Evolutionary conservation across 2,888 invertebrate genomes (phyloP), one percentile per base, ranked within the genome.

Genomic region (Cataglyphis altisquamis): DNA sequence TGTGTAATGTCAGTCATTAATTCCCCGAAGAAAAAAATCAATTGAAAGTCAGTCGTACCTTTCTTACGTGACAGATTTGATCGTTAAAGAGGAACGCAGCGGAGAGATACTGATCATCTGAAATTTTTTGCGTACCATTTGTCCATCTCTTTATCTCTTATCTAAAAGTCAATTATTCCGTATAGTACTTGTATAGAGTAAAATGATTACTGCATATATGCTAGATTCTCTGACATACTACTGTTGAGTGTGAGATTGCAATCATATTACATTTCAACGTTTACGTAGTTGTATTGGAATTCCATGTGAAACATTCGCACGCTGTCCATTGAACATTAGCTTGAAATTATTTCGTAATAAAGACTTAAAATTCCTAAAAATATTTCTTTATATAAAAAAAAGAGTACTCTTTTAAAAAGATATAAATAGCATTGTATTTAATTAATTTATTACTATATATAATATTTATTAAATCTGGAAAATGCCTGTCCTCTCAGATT

Each of bases 1-100:
- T 18, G 45, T 18, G 25, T 80, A 70, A 80, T 60, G 45, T 80
- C 45, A 36, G 78, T 70, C n/a, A 45, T 78, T 78, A 70, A 21
- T 9, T n/a, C 29, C n/a, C 2, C 57, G 57, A 68, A 36, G 15
- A 60, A 60, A 45, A 68, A 70, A 70, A 80, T 70, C 45, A 8
- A 18, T 57, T 9, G 68, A 78, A 15, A 48, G 32, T 60, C 78
- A 62, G 45, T 70, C 60, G 18, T 10, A 41, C n/a, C 39, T 77
- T 57, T 57, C 68, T n/a, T n/a, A 52, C 48, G 32, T 10, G 78
- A 57, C n/a, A 60, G 45, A 68, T 21, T 6, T 29, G 32, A 78
- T 78, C 12, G 36, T 36, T 32, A 60, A 45, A 18, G 4, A 57
- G 55, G 60, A 75, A 68, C 10, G 15, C 57, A 21, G 10, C 12